Base-by-base conservation (phyloP, 23 tunicate genomes). In the Ascidia mentula region DNA sequence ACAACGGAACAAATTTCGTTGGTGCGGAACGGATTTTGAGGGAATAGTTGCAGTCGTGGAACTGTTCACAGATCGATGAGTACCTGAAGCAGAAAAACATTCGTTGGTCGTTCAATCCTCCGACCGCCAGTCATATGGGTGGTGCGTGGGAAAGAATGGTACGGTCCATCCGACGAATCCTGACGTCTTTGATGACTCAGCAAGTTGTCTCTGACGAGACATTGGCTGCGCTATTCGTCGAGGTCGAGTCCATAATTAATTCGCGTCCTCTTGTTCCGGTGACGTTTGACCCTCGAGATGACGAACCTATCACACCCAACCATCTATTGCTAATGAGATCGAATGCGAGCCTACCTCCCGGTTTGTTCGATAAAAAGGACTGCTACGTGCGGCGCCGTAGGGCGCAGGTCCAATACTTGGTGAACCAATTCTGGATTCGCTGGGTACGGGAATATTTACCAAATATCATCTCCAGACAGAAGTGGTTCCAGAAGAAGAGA, bases 361-460 rank as follows among this genome's bases (percentile, higher is more conserved):
- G 39, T 4, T 71, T 35, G 38, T 34, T 35, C 39, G 75, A 71
- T 36, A 71, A 71, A 71, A 71, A 34, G 13, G 75, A 71, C 39
- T 71, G 75, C 32, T 71, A 71, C 75, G 9, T 34, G 39, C 38
- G 75, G 75, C 75, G 39, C 75, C 75, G 75, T 9, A 28, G 75
- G 35, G 39, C 39, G 38, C 75, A 71, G 30, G 75, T 71, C 36
- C 75, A 71, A 36, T 71, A 71, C 75, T 35, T 71, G 75, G 39
- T 36, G 39, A 71, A 71, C 6, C 6, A 7, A 4, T 71, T 71
- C 30, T 71, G 35, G 75, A 71, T 6, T 6, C 75, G 75, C 39
- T 71, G 34, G 34, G 75, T 71, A 4, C 35, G 75, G 18, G 75
- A 71, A 33, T 71, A 71, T 35, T 36, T 71, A 4, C 72, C 75